Conservation (phyloP, 2,888 invertebrate species). For the Rhagium mordax region DNA sequence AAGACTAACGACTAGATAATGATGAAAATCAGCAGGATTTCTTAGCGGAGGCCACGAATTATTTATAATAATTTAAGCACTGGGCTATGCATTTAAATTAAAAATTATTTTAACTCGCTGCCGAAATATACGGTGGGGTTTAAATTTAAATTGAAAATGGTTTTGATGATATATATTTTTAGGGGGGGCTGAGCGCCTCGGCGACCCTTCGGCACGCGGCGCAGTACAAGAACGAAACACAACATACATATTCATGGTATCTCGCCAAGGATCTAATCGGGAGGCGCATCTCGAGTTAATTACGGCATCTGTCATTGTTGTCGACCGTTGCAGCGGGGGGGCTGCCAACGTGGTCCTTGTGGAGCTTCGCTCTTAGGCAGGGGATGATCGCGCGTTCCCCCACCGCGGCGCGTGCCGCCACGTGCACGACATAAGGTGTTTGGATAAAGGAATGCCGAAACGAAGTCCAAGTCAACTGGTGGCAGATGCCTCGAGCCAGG, state of each 20-base stretch:
- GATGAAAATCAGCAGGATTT: too few species aligned
- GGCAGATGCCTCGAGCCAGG: constrained; percentile 56
- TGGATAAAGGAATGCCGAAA: constrained; percentile 64
- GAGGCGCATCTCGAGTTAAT: constrained; percentile 63
- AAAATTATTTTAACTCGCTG: too few species aligned
- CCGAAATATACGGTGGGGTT: too few species aligned
- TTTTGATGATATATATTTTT: too few species aligned
- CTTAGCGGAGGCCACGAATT: too few species aligned
- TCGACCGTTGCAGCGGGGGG: constrained; percentile 54
- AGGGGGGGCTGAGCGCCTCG: not conserved
- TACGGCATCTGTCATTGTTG: constrained; percentile 66
- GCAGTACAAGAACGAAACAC: not conserved
- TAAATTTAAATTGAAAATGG: too few species aligned
- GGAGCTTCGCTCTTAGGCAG: constrained; percentile 33
- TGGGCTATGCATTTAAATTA: too few species aligned
- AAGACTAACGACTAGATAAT: too few species aligned
- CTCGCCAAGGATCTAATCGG: constrained; percentile 61
- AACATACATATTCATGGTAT: constrained; percentile 64
- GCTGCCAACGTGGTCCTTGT: constrained; percentile 46
- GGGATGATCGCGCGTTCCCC: constrained; percentile 52
- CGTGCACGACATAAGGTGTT: constrained; percentile 66
- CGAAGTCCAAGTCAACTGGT: constrained; percentile 44
- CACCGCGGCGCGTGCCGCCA: constrained; percentile 53
- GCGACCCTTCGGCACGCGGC: constrained; percentile 8
- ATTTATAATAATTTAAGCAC: too few species aligned